A percentile compares a stretch with the other conserved stretches of the same genome.
phyloP scores from a whole-genome alignment of 2,797 vertebrate genomes.

The Echiichthys vipera region DNA sequence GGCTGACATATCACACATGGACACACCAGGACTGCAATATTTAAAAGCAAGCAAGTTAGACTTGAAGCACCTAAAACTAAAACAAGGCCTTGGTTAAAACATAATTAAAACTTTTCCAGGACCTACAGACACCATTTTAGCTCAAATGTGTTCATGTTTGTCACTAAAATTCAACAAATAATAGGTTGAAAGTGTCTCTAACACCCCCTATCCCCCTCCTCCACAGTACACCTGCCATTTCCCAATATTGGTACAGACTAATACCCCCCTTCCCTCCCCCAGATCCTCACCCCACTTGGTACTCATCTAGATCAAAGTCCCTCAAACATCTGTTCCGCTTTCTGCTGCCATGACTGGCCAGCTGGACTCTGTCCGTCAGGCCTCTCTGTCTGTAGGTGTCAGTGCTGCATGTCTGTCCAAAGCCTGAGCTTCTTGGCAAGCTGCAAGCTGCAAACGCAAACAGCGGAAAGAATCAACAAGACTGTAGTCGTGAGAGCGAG shows the following conservation, averaged over 20 bases:
- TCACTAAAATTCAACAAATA: not conserved
- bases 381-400: slow-evolving; percentile 67
- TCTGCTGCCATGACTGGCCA: slow-evolving; percentile 73
- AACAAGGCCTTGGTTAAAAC: not conserved
- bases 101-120: not conserved
- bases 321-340: slow-evolving; percentile 79
- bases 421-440: slow-evolving; percentile 62
- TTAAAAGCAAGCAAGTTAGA: too few relatives aligned
- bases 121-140: not conserved
- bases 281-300: slow-evolving; percentile 65
- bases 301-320: slow-evolving; percentile 84
- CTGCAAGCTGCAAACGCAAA: slow-evolving; percentile 65
- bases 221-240: slow-evolving; percentile 31
- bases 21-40: not conserved
- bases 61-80: too few relatives aligned
- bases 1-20: not conserved
- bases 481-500: slow-evolving; percentile 51
- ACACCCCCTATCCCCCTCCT: not conserved
- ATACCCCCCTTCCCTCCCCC: slow-evolving; percentile 11
- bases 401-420: slow-evolving; percentile 55
- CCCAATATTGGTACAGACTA: slow-evolving; percentile 47
- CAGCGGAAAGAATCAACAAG: slow-evolving; percentile 63
- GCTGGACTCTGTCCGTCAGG: slow-evolving; percentile 76
- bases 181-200: not conserved
- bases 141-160: not conserved